phyloP scores from a whole-genome alignment of 2,113 vertebrate genomes.

The Colaptes auratus region DNA sequence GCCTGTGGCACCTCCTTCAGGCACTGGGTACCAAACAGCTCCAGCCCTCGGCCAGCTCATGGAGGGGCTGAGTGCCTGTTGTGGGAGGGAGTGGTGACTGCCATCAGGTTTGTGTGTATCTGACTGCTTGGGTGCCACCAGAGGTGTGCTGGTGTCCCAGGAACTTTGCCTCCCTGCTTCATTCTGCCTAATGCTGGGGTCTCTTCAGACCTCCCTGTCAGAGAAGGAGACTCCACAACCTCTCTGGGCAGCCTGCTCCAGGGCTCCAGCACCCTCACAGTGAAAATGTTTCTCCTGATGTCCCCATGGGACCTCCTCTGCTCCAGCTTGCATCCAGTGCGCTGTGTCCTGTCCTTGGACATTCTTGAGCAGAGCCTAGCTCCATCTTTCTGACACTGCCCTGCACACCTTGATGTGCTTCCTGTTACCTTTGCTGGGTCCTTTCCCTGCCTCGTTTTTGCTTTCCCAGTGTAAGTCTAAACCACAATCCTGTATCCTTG shows the following conservation, averaged over 20 bases:
- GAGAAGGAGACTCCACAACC: no score
- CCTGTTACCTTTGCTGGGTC: background rate
- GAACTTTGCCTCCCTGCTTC: background rate
- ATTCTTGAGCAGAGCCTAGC: no score
- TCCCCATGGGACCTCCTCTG: no score
- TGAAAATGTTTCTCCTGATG: no score
- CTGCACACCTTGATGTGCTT: background rate
- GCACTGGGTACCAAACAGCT: no score
- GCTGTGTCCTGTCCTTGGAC: no score
- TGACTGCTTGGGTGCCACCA: no score
- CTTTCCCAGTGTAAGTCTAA: background rate
- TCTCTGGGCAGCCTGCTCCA: no score
- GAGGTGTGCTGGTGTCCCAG: background rate
- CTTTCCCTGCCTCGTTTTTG: slow-evolving; percentile 4
- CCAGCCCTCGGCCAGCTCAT: background rate
- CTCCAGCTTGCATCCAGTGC: no score
- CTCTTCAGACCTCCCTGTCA: background rate
- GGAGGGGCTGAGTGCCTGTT: background rate
- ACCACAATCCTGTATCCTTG: background rate
- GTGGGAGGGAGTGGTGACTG: background rate
- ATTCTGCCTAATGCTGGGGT: background rate
- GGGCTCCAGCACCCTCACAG: no score
- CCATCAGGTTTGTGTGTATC: background rate
- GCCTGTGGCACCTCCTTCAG: background rate
- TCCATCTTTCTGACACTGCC: no score